Evolutionary conservation across 2,113 vertebrate genomes (phyloP), one percentile per base, ranked within the genome.

Genomic region (Tringa solitaria): DNA sequence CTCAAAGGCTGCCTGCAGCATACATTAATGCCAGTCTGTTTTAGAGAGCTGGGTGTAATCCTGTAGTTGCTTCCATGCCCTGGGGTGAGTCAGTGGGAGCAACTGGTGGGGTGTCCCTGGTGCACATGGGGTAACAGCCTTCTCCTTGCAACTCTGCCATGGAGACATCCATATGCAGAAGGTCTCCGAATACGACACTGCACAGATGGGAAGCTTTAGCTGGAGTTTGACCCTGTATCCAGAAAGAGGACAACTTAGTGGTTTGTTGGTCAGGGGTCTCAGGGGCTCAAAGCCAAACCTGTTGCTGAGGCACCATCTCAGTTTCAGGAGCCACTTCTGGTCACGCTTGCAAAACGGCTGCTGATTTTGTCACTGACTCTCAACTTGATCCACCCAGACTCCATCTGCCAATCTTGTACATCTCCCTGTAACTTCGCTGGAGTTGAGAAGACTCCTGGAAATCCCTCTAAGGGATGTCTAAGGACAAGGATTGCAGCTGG

Each of bases 301-400:
- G 23, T 27, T 50, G 28, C 57, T 30, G 79, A 72, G 39, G 59
- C 46, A 61, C 8, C 1, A 0, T 1, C 21, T 22, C 69, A 91
- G 63, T 45, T 77, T 33, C 41, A 43, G 14, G 61, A 60, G 20
- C 28, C 56, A 26, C 37, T 54, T 39, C 46, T 22, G 32, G 32
- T 39, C 5, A 0, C 9, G 14, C 41, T 67, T 41, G 39, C n/a
- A 57, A 69, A 57, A 12, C 0, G 0, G 10, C 35, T 65, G 6
- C 65, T 35, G 64, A 27, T 43, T 85, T 75, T 43, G 35, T 39
- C 70, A 67, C 65, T 0, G 1, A 3, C 35, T 51, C 81, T 56
- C 33, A 39, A 6, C 43, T 28, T 33, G 43, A 35, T 33, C 21
- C 76, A 46, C 24, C 24, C 19, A 4, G 69, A 64, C 21, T 33